Conservation (phyloP, 1,140 invertebrate species). For the Ganaspis sp. region DNA sequence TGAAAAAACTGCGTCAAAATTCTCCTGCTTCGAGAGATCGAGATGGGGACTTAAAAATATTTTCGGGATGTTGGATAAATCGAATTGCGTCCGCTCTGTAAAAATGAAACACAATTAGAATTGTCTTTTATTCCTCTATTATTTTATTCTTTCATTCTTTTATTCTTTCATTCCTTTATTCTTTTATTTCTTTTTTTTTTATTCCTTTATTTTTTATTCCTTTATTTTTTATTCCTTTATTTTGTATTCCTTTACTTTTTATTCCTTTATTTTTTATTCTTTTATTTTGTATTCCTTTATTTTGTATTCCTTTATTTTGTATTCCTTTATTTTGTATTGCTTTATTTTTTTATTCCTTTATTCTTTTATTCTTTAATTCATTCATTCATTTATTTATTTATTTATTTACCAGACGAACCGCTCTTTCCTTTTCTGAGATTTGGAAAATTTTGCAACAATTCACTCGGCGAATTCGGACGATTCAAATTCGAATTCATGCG, state of each 20-base stretch:
- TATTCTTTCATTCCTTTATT: too few relatives aligned
- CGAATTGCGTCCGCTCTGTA: conserved; percentile 74
- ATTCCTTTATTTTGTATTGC: conserved; percentile 31
- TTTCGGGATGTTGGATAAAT: conserved; percentile 85
- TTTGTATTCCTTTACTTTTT: too few relatives aligned
- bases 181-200: not conserved
- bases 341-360: too few relatives aligned
- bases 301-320: too few relatives aligned
- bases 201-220: too few relatives aligned
- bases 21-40: conserved; percentile 87
- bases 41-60: conserved; percentile 92
- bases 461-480: conserved; percentile 69
- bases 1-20: conserved; percentile 93
- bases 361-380: too few relatives aligned
- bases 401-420: conserved; percentile 62
- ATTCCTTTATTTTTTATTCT: too few relatives aligned
- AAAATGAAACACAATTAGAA: not conserved
- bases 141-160: too few relatives aligned
- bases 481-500: conserved; percentile 68
- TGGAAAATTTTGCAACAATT: conserved; percentile 75
- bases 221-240: too few relatives aligned
- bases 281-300: too few relatives aligned
- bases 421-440: conserved; percentile 74
- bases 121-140: too few relatives aligned
- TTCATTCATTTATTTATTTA: too few relatives aligned